Base-by-base conservation (phyloP, 2,888 invertebrate genomes). In the Ophion ventricosus region DNA sequence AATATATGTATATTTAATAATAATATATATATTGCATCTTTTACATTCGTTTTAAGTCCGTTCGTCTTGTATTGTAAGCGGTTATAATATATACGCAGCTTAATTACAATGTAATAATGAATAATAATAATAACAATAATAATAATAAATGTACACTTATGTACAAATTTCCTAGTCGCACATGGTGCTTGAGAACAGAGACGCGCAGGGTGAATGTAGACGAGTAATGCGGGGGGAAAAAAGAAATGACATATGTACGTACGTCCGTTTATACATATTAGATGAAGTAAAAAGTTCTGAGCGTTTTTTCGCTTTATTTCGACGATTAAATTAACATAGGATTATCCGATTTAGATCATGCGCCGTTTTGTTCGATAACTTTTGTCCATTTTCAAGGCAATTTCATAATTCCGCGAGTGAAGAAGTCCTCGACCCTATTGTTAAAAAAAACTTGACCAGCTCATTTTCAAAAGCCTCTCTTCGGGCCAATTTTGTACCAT, bases 161-260 rank as follows among this genome's bases (percentile, higher is more conserved):
- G 83, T 86, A 85, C 80, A 87, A 86, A 80, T 86, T 86, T 82
- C 80, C 82, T 77, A 74, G 59, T 79, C 61, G 78, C 63, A 78
- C 77, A 82, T 72, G 35, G 72, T 43, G 72, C 67, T 69, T 54
- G 61, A 77, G 17, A 76, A 57, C 69, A 79, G 81, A 75, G 80
- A 69, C 70, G 66, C 75, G 72, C 86, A 82, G 79, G 81, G 10
- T 80, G 61, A 79, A 57, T 77, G 70, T 59, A 76, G 56, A 63
- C 61, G 70, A 84, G 82, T 84, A 88, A 89, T 91, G 89, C 89
- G 91, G 90, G 88, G 90, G 91, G 91, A 91, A 91, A 90, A 90
- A 91, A 91, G 89, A 90, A 89, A 90, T 88, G 85, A 35, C 35
- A 64, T 56, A 76, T 54, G 35, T 35, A 8, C 35, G 4, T 35